These are phyloP conservation scores for Neodontobutis hainanensis DNA, from an alignment of 2,113 vertebrate species.

Conservation along the genomic window DNA sequence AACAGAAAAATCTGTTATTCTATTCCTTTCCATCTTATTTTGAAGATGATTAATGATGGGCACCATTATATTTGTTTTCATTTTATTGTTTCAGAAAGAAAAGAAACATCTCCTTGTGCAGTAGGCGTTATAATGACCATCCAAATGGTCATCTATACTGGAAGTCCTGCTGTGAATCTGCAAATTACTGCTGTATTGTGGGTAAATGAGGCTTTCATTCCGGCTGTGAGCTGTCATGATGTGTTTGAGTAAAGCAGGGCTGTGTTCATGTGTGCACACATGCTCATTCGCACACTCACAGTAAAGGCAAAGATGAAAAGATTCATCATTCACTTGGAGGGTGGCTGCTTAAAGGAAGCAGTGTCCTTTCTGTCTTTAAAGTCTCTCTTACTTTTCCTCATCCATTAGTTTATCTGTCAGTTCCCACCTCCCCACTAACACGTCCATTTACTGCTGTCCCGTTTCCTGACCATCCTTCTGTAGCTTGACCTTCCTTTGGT, in stretches of 20 bases:
- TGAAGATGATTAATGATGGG: constrained; percentile 30
- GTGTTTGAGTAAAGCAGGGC: constrained; percentile 61
- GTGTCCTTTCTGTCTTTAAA: constrained; percentile 60
- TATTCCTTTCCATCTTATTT: constrained; percentile 17
- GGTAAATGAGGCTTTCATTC: constrained; percentile 73
- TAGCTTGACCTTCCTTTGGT: constrained; percentile 64
- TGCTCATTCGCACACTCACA: constrained; percentile 29
- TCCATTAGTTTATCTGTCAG: constrained; percentile 60
- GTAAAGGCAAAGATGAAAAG: constrained; percentile 28
- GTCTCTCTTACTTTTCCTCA: constrained; percentile 46
- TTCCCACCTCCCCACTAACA: constrained; percentile 7
- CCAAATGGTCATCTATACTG: constrained; percentile 59
- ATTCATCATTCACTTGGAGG: constrained; percentile 63
- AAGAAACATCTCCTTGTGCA: constrained; percentile 21
- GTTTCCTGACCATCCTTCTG: constrained; percentile 33
- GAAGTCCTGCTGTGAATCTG: constrained; percentile 55
- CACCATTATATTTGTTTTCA: constrained; percentile 36
- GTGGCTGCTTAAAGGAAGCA: constrained; percentile 60
- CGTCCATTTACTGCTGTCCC: constrained; percentile 14
- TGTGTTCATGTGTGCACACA: constrained; percentile 61
- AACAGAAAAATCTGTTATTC: neutral
- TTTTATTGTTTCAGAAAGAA: constrained; percentile 8
- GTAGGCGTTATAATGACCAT: constrained; percentile 64
- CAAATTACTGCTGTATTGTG: constrained; percentile 72
- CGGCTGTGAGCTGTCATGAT: constrained; percentile 75